Base-by-base conservation (phyloP, 1,140 invertebrate genomes). In the Arion vulgaris region DNA sequence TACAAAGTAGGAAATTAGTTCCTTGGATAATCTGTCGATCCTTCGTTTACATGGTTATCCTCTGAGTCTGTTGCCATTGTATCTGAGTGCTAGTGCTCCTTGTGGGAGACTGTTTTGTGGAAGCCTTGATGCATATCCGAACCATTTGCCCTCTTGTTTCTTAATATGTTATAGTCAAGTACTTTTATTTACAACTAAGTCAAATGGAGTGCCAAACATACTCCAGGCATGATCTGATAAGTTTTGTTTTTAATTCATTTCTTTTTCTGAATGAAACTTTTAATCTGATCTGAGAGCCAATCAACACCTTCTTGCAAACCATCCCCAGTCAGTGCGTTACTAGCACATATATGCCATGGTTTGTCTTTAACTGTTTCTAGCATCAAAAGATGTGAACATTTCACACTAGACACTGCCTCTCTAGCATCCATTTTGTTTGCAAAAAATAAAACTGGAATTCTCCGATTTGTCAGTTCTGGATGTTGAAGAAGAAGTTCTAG, bases 381-480 rank as follows among this genome's bases (percentile, higher is more conserved):
- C 95, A 95, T 57, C 98, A 93, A 15, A 11, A 95, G 95, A 51
- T 95, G 94, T 7, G 96, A 96, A 82, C 99, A 95, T 93, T 98
- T 98, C 0, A 97, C 95, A 80, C 96, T 96, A 32, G 96, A 96
- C 39, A 99, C 92, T 0, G 98, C 95, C 88, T 97, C 97, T 72
- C 95, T 94, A 74, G 96, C 93, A 92, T 99, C 98, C 94, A 97
- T 97, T 94, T 99, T 99, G 92, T 99, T 99, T 26, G 98, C 98
- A 91, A 98, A 96, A 91, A 99, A 97, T 11, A 99, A 93, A 82
- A 99, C 95, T 0, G 98, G 98, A 81, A 98, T 93, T 83, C 95
- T 94, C 82, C 93, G 93, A 87, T 93, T 92, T 82, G 93, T 94
- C 82, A 99, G 94, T 87, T 98, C 96, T 0, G 96, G 96, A 94